Percentiles rank a stretch among this genome's conserved stretches.
phyloP scores from a whole-genome alignment of 2,113 vertebrate genomes.

The Oryzias curvinotus region DNA sequence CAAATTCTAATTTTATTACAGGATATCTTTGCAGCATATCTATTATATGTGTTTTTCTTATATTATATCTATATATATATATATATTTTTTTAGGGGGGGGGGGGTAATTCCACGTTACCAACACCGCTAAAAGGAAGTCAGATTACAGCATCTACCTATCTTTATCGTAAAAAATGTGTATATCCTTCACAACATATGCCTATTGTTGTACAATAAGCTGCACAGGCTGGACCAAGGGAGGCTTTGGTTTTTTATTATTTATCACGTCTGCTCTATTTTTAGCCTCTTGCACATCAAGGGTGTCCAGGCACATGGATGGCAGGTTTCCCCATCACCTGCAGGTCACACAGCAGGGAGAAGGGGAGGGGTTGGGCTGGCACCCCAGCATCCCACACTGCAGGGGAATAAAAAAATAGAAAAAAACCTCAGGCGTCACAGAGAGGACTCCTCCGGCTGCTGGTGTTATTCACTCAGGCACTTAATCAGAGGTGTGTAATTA shows the following conservation, averaged over 20 bases:
- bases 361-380: slow-evolving; percentile 33
- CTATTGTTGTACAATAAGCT: slow-evolving; percentile 27
- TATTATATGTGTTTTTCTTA: too few species aligned
- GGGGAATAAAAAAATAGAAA: background rate
- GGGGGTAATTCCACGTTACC: too few species aligned
- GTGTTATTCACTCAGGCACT: slow-evolving; percentile 44
- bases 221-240: slow-evolving; percentile 28
- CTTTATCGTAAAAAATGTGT: too few species aligned
- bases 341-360: slow-evolving; percentile 42
- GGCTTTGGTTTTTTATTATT: slow-evolving; percentile 65
- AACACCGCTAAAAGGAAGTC: too few species aligned
- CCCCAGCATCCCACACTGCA: slow-evolving; percentile 22
- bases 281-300: slow-evolving; percentile 61
- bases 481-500: slow-evolving; percentile 44
- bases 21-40: too few species aligned
- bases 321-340: slow-evolving; percentile 70
- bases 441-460: slow-evolving; percentile 37
- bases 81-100: too few species aligned
- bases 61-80: too few species aligned
- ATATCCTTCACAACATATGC: background rate
- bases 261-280: slow-evolving; percentile 65
- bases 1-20: too few species aligned
- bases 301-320: slow-evolving; percentile 64
- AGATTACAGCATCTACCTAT: too few species aligned
- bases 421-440: slow-evolving; percentile 14